Evolutionary conservation across 1,140 invertebrate genomes (phyloP).

Genomic region (Gerris buenoi): DNA sequence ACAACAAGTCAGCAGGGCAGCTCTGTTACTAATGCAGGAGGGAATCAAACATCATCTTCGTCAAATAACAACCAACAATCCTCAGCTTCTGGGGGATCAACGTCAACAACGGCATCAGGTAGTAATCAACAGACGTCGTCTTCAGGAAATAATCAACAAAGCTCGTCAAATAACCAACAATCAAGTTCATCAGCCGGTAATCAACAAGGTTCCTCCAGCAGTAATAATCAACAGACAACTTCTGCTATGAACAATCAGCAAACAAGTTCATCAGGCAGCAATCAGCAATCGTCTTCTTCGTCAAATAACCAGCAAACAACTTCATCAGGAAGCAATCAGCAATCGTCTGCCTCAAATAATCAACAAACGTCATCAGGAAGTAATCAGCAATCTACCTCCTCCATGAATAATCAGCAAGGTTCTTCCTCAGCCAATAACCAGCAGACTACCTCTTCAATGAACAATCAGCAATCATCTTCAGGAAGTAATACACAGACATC

Average conservation of each 20-base stretch:
- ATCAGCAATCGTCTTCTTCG: slow-evolving; percentile 13
- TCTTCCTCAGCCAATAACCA: slow-evolving; percentile 9
- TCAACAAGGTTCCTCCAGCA: slow-evolving; percentile 14
- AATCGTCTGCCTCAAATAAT: slow-evolving; percentile 5
- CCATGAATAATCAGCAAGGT: slow-evolving; percentile 9
- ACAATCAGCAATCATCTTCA: slow-evolving; percentile 15
- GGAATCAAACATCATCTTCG: slow-evolving; percentile 8
- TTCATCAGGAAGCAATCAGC: slow-evolving; percentile 9
- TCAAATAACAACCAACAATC: slow-evolving; percentile 11
- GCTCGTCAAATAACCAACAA: slow-evolving; percentile 12
- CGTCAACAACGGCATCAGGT: slow-evolving; percentile 15
- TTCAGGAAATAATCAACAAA: slow-evolving; percentile 8
- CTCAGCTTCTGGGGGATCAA: slow-evolving; percentile 12
- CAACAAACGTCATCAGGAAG: slow-evolving; percentile 11
- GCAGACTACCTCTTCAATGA: slow-evolving; percentile 11
- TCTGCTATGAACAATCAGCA: slow-evolving; percentile 12
- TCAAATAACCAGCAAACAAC: slow-evolving; percentile 13
- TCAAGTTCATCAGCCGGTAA: slow-evolving; percentile 8
- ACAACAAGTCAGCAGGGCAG: slow-evolving; percentile 15
- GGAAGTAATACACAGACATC: slow-evolving; percentile 16
- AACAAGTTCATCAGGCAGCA: slow-evolving; percentile 11
- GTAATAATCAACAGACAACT: slow-evolving; percentile 9
- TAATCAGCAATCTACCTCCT: slow-evolving; percentile 7
- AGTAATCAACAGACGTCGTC: slow-evolving; percentile 16
- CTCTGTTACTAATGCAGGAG: slow-evolving; percentile 14